Evolutionary conservation across 1,140 invertebrate genomes (phyloP), one percentile per base, ranked within the genome.

Genomic region (Zaprionus camerounensis): DNA sequence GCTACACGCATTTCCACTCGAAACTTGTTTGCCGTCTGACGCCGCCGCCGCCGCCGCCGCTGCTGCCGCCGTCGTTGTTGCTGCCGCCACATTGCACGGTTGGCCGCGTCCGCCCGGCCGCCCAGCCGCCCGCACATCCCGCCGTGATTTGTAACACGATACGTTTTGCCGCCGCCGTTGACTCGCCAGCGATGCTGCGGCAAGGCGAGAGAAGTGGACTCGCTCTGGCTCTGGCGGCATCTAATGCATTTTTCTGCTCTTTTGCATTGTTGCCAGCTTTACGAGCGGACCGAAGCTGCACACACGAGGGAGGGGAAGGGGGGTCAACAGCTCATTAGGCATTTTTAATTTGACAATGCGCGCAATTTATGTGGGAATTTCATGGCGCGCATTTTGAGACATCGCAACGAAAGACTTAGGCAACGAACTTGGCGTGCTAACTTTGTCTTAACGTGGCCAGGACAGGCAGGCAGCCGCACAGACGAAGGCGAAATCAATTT

Each of bases 301-400:
- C 74, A 22, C 20, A 20, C 20, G 20, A 24, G 24, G 5, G 0
- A 11, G 49, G 41, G 64, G 46, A 20, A 36, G 44, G 70, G 55
- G 55, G 44, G 71, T 26, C 61, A 91, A 62, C 78, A 84, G 84
- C 88, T 91, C 88, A 91, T 91, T 91, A 91, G 88, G 81, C 76
- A 91, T 84, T 88, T 91, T 91, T 88, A 91, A 87, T 91, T 91
- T 88, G 88, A 88, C 88, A 91, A 79, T 82, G 70, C 77, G 76
- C 75, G 81, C 88, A 84, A 91, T 91, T 91, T 88, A 91, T 91
- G 88, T 91, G 88, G 83, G 88, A 91, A 91, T 90, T 90, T 85
- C 79, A 80, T 78, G 72, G 82, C 72, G 71, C 61, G 80, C 73
- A 86, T 75, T 85, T 90, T 88, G 81, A 88, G 81, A 90, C 85